phyloP scores from a whole-genome alignment of 2,797 vertebrate species.

The Dicrostonyx torquatus region DNA sequence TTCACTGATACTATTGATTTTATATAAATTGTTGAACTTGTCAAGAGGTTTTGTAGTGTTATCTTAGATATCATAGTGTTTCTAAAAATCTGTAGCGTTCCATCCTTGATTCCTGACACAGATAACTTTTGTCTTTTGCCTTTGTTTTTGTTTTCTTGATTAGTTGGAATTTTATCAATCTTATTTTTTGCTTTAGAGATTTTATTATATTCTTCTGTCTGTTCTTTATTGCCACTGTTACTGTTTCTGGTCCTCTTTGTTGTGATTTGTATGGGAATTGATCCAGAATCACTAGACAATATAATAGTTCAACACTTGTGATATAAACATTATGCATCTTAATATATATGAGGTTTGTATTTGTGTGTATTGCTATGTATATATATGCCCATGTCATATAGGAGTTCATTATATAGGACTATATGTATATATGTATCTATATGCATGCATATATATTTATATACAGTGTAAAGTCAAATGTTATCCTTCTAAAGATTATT shows the following conservation, averaged over 20 bases:
- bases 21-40: not conserved
- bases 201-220: not conserved
- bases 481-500: not conserved
- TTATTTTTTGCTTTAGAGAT: not conserved
- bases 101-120: not conserved
- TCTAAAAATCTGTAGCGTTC: not conserved
- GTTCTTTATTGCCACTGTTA: not conserved
- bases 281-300: not conserved
- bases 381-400: not conserved
- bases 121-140: not conserved
- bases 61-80: not conserved
- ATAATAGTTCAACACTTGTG: not conserved
- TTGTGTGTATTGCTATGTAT: not conserved
- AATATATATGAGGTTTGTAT: not conserved
- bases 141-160: not conserved
- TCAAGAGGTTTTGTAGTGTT: not conserved
- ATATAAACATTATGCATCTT: not conserved
- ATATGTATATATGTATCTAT: not conserved
- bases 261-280: not conserved
- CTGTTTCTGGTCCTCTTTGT: not conserved
- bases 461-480: not conserved
- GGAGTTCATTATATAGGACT: not conserved
- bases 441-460: accelerated
- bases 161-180: not conserved
- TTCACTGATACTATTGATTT: not conserved